Evolutionary conservation across 2,797 vertebrate species (phyloP), one percentile per base, ranked within the genome.

Genomic region (Schizopygopsis pylzovi): DNA sequence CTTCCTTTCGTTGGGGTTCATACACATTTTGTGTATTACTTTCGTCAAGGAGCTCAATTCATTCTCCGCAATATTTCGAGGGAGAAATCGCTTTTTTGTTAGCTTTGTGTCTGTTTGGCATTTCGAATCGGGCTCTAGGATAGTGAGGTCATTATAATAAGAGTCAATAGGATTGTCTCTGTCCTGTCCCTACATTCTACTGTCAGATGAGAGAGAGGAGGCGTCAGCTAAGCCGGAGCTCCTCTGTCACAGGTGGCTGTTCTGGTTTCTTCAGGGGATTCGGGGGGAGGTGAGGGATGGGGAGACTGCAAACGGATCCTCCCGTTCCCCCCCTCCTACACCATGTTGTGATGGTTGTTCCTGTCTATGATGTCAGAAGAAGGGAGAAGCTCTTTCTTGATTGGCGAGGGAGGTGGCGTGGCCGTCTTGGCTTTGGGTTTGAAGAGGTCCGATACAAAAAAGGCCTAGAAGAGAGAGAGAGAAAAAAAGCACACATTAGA

Each of bases 141-240:
- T 82, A 81, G 91, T 91, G 92, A 87, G 81, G 86, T 87, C 86
- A 84, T 79, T 88, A 88, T 87, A 89, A 88, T 90, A 90, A 90
- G 90, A 91, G 92, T 93, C 80, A 93, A 96, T 96, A 94, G 94
- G 95, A 93, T 95, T 92, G 93, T 96, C 95, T 96, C 96, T 96
- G 96, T 94, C 93, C 94, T 93, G 92, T 96, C 95, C 96, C 98
- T 99, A 99, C 98, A 99, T 99, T 99, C 98, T 99, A 98, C 97
- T 98, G 98, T 99, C 97, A 96, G 96, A 98, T 98, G 97, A 97
- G 97, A 97, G 80, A 87, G 88, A 88, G 87, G 87, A 79, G 56
- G 63, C 37, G 43, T 71, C 90, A 85, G 87, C 79, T 67, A 71
- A 93, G 93, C 94, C 92, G 95, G 95, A 94, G 96, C 97, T 94